phyloP scores from a whole-genome alignment of 2,888 invertebrate species.

The Nomada fucata region DNA sequence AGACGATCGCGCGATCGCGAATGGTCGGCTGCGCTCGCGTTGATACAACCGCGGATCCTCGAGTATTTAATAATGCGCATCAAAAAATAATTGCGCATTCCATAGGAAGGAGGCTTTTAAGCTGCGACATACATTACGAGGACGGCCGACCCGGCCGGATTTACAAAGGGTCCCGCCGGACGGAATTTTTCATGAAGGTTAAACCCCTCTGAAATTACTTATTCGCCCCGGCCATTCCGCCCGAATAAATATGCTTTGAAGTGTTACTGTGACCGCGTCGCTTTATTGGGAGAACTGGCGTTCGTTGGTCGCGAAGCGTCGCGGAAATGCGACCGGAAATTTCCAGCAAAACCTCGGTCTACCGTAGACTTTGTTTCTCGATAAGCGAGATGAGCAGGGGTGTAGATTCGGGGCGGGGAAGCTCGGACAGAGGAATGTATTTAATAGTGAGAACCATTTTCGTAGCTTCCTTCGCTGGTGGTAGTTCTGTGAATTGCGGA shows the following conservation, averaged over 20 bases:
- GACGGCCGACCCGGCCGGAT: slow-evolving; percentile 44
- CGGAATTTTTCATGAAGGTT: slow-evolving; percentile 72
- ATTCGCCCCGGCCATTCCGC: slow-evolving; percentile 58
- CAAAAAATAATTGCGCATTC: slow-evolving; percentile 68
- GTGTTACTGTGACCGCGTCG: slow-evolving; percentile 58
- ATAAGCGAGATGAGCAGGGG: background rate
- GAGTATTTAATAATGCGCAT: slow-evolving; percentile 69
- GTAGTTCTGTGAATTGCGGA: too few relatives aligned
- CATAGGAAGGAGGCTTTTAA: slow-evolving; percentile 70
- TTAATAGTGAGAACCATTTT: background rate
- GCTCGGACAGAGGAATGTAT: background rate
- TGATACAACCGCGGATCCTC: slow-evolving; percentile 38
- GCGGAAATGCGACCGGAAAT: background rate
- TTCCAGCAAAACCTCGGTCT: slow-evolving; percentile 10
- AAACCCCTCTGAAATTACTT: slow-evolving; percentile 69
- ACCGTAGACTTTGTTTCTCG: background rate
- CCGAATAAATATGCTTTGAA: slow-evolving; percentile 65
- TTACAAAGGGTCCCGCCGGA: slow-evolving; percentile 65
- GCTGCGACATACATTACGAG: slow-evolving; percentile 69
- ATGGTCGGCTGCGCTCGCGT: slow-evolving; percentile 1
- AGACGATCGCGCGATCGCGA: slow-evolving; percentile 27
- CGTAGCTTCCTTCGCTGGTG: too few relatives aligned
- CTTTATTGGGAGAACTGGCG: slow-evolving; percentile 33
- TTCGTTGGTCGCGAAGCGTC: slow-evolving; percentile 2
- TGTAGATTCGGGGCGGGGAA: background rate